Conservation (phyloP, 2,888 invertebrate species). For the Drosophila gaucha region DNA sequence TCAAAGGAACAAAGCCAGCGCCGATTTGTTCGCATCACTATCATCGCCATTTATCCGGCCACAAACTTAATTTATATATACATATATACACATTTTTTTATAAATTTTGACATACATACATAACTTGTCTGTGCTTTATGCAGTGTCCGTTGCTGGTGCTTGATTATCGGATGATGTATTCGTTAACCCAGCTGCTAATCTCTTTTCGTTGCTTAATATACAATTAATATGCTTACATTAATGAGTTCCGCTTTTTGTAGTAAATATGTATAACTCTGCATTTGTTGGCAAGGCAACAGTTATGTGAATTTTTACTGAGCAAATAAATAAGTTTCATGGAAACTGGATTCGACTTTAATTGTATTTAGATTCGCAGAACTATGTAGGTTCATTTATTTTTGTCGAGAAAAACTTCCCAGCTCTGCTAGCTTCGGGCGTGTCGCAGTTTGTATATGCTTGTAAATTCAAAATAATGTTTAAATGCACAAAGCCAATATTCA, state of each 20-base stretch:
- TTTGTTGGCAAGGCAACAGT: background rate
- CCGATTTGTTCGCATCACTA: constrained; percentile 41
- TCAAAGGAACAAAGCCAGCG: constrained; percentile 25
- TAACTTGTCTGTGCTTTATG: constrained; percentile 6
- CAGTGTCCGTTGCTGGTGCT: no score
- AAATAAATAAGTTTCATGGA: constrained; percentile 16
- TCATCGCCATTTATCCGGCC: constrained; percentile 11
- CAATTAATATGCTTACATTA: constrained; percentile 30
- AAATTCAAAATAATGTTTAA: no score
- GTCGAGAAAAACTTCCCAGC: background rate
- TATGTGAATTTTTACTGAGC: background rate
- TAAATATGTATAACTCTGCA: constrained; percentile 28
- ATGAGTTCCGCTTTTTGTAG: background rate
- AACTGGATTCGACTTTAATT: constrained; percentile 2
- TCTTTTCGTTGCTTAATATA: constrained; percentile 9
- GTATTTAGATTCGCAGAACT: background rate
- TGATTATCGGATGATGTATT: background rate
- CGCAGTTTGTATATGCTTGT: no score
- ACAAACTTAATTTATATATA: constrained; percentile 11
- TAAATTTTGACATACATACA: background rate
- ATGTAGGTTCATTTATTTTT: background rate
- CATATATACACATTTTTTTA: no score
- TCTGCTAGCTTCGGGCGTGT: no score
- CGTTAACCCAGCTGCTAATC: constrained; percentile 5
- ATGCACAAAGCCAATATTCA: no score